Percentiles rank a stretch among this genome's conserved stretches.
Evolutionary conservation across 2,797 vertebrate species (phyloP).

Genomic region (Acridotheres tristis): DNA sequence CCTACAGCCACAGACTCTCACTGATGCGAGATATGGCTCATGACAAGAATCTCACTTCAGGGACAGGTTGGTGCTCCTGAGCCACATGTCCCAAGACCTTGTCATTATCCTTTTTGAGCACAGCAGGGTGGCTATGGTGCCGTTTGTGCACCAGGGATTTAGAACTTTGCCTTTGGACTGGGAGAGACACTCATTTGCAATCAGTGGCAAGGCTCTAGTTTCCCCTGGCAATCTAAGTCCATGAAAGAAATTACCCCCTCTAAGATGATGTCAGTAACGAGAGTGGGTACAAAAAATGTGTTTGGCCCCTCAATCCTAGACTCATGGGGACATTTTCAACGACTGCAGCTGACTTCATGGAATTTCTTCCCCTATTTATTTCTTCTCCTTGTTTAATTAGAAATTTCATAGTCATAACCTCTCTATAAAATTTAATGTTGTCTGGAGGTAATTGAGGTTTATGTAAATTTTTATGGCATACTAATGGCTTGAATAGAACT

Average conservation of each 20-base stretch:
- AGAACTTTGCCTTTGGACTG: background rate
- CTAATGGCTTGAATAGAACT: background rate
- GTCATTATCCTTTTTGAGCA: background rate
- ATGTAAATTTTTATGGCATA: slow-evolving; percentile 4
- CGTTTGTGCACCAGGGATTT: background rate
- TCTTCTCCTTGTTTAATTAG: background rate
- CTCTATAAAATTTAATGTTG: background rate
- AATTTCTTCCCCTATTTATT: background rate
- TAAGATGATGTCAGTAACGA: background rate
- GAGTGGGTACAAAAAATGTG: background rate
- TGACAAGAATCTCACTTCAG: accelerated
- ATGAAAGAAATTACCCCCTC: background rate
- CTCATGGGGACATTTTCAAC: background rate
- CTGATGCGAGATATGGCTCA: background rate
- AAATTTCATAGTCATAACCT: background rate
- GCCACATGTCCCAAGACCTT: background rate
- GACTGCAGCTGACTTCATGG: background rate
- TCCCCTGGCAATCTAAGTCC: background rate
- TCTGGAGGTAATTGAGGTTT: background rate
- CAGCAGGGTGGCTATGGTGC: background rate
- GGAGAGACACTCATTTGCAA: background rate
- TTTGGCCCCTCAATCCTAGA: background rate
- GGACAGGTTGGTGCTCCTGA: accelerated
- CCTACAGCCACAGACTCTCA: background rate
- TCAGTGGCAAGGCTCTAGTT: background rate